Conservation (phyloP, 53 echinoderm and acorn worm genomes). For the Stichopus horrens region DNA sequence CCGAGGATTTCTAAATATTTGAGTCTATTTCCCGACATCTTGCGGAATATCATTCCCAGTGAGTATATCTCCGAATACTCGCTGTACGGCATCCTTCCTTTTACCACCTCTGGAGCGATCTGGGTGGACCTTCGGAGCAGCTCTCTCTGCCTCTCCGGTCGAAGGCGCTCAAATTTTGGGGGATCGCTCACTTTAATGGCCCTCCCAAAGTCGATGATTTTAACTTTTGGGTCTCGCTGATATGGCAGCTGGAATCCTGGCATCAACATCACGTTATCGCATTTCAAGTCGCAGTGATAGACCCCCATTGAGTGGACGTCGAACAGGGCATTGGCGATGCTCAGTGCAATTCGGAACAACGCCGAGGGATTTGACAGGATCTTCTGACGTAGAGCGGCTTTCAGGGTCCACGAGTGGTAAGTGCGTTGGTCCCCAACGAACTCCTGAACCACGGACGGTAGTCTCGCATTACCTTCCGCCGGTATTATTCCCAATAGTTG, state of each 20-base stretch:
- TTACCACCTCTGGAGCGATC: background rate
- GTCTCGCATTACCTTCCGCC: background rate
- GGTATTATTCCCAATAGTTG: background rate
- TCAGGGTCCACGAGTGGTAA: background rate
- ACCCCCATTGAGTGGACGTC: background rate
- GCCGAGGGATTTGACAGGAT: background rate
- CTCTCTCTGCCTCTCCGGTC: background rate
- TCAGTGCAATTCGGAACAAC: background rate
- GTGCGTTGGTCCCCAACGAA: background rate
- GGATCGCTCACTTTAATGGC: background rate
- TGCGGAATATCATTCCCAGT: background rate
- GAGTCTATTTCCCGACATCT: background rate
- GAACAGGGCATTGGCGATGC: background rate
- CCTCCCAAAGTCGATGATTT: background rate
- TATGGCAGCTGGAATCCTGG: background rate
- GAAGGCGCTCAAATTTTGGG: background rate
- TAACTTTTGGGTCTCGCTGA: background rate
- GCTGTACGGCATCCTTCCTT: background rate
- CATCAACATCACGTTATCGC: background rate
- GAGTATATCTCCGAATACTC: conserved; percentile 12
- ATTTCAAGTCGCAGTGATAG: background rate
- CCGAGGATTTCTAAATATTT: background rate
- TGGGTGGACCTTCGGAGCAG: background rate
- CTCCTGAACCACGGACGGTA: background rate
- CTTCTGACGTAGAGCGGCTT: background rate